A percentile compares a stretch with the other conserved stretches of the same genome.
Evolutionary conservation across 2,113 vertebrate species (phyloP).

Genomic region (Cephalopholis sonnerati): DNA sequence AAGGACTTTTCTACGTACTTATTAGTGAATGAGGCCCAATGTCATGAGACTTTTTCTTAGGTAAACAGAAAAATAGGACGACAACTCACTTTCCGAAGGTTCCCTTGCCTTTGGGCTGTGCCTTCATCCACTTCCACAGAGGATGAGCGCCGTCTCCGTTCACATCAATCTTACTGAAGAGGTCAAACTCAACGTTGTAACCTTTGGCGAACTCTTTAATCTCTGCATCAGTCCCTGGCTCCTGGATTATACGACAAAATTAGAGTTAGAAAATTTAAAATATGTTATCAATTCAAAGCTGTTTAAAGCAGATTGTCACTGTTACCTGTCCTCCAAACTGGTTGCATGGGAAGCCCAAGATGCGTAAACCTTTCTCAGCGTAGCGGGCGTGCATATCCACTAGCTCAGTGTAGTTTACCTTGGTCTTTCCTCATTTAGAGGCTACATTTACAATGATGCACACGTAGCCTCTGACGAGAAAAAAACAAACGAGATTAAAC

Average conservation of each 20-base stretch:
- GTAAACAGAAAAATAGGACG: background rate
- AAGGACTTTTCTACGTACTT: no score
- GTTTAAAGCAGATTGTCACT: background rate
- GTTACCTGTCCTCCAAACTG: conserved; percentile 97
- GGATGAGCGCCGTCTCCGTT: conserved; percentile 93
- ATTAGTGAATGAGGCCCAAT: background rate
- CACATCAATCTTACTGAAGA: conserved; percentile 95
- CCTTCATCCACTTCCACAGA: conserved; percentile 98
- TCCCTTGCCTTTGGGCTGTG: conserved; percentile 93
- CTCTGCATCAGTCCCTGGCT: conserved; percentile 91
- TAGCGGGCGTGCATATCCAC: conserved; percentile 90
- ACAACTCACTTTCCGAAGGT: conserved; percentile 92
- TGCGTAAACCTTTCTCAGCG: conserved; percentile 95
- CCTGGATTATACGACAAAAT: conserved; percentile 76
- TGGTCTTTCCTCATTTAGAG: conserved; percentile 96
- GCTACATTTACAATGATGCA: conserved; percentile 96
- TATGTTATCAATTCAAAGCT: background rate
- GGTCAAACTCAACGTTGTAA: conserved; percentile 92
- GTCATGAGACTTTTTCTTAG: background rate
- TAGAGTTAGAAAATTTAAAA: background rate
- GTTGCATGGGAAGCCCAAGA: conserved; percentile 97
- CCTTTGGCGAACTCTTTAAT: conserved; percentile 92
- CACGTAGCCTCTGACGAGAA: conserved; percentile 85
- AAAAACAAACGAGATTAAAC: background rate
- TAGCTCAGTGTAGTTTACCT: conserved; percentile 98